Base-by-base conservation (phyloP, 53 echinoderm and acorn worm species). In the Henricia sp. region DNA sequence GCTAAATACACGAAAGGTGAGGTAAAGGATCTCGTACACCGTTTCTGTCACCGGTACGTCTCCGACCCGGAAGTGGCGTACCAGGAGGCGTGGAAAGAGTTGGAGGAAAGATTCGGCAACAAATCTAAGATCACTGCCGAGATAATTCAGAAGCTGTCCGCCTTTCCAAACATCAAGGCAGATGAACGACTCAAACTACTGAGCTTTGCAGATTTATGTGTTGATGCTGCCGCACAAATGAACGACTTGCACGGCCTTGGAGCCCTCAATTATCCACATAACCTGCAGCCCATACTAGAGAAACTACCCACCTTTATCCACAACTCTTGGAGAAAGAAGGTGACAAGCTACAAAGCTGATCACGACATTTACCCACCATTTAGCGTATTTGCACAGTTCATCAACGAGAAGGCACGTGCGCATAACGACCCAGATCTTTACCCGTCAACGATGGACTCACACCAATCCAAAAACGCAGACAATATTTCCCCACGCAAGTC, bases 401-500 rank as follows among this genome's bases (percentile, higher is more conserved):
- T 69, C 26, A 70, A 17, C 6, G 33, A 75, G 1, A 57, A 21
- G 20, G 89, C 89, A 23, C 41, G 69, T 2, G 76, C 55, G 53
- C 52, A 53, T 23, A 89, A 89, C 28, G 89, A 74, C 60, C 83
- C 83, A 43, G 83, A 89, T 12, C 67, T 89, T n/a, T 89, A 89
- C 67, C 88, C 83, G n/a, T 14, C 16, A 9, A 43, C 58, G 19
- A 58, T 58, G n/a, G 3, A 12, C 1, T 14, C 40, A 4, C 32
- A 55, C 21, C 11, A 55, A 55, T 4, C 56, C 21, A 16, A 20
- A n/a, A 55, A 55, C 4, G 27, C 1, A 23, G 72, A 23, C 56
- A 14, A 10, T 14, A 8, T 23, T 19, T 0, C 62, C 17, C 28
- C 41, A 19, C 4, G 19, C 10, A 3, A 34, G 23, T 12, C 40